phyloP scores from a whole-genome alignment of 2,888 invertebrate species.

The Diaprepes abbreviatus region DNA sequence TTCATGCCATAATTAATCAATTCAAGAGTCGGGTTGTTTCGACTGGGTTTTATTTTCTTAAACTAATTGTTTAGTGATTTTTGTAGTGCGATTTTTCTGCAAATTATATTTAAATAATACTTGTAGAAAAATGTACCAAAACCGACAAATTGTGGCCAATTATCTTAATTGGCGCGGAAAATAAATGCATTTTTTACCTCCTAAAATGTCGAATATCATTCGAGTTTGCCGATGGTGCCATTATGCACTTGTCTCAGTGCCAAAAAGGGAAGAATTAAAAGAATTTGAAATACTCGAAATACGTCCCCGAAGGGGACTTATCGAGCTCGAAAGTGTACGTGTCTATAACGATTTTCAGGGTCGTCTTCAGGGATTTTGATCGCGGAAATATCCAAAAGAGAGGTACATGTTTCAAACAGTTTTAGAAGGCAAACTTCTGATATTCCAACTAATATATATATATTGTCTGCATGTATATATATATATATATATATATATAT shows the following conservation, averaged over 20 bases:
- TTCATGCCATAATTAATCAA: too few species aligned
- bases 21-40: too few species aligned
- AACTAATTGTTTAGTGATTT: too few species aligned
- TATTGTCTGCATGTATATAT: too few species aligned
- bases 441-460: too few species aligned
- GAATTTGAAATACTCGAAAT: conserved; percentile 28
- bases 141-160: conserved; percentile 13
- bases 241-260: conserved; percentile 19
- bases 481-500: too few species aligned
- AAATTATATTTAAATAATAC: conserved; percentile 1
- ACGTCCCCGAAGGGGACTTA: conserved; percentile 24
- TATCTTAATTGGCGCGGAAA: conserved; percentile 14
- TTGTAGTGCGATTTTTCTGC: neutral
- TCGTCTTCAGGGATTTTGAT: neutral
- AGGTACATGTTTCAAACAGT: too few species aligned
- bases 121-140: neutral
- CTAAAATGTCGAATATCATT: conserved; percentile 8
- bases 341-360: conserved; percentile 10
- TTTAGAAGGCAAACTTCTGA: too few species aligned
- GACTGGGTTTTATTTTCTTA: too few species aligned
- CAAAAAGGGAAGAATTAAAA: conserved; percentile 17
- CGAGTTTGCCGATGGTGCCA: neutral
- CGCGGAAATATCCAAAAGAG: too few species aligned
- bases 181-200: neutral
- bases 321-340: conserved; percentile 19